Percentiles rank a stretch among this genome's conserved stretches.
Evolutionary conservation across 2,888 invertebrate genomes (phyloP).

Genomic region (Hetaerina titia): DNA sequence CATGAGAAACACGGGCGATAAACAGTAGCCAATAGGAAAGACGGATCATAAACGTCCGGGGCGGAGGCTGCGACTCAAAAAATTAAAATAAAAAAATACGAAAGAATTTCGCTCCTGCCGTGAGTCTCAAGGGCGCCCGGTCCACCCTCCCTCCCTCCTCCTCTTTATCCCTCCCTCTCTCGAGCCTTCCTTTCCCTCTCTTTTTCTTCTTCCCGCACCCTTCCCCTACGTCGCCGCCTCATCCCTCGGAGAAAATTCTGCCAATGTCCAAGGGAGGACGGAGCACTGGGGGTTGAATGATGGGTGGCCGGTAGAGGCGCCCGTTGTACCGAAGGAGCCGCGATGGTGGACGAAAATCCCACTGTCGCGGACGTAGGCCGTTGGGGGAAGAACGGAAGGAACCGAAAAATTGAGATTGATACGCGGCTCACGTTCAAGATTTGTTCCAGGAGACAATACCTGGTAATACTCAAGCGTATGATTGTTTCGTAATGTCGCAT

Average conservation of each 20-base stretch:
- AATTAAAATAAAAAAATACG: constrained; percentile 47
- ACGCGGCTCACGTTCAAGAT: neutral
- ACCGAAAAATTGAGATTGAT: neutral
- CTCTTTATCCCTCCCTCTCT: neutral
- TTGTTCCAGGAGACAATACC: neutral
- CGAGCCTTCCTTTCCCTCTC: neutral
- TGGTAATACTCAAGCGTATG: neutral
- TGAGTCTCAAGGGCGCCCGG: constrained; percentile 65
- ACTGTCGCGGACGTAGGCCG: neutral
- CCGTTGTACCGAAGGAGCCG: neutral
- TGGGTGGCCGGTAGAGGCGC: constrained; percentile 8
- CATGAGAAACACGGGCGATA: constrained; percentile 64
- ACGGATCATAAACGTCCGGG: constrained; percentile 65
- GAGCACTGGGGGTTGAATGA: constrained; percentile 14
- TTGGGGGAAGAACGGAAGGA: neutral
- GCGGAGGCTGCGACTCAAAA: constrained; percentile 57
- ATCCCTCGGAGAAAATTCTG: neutral
- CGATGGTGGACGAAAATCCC: neutral
- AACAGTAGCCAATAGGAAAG: constrained; percentile 62
- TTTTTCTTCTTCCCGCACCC: neutral
- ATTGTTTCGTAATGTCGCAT: neutral
- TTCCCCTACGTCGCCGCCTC: neutral
- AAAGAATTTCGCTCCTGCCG: constrained; percentile 67
- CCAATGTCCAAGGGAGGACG: neutral
- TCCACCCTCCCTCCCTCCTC: neutral